Conservation (phyloP, 2,113 vertebrate species). For the Petroica traversi region DNA sequence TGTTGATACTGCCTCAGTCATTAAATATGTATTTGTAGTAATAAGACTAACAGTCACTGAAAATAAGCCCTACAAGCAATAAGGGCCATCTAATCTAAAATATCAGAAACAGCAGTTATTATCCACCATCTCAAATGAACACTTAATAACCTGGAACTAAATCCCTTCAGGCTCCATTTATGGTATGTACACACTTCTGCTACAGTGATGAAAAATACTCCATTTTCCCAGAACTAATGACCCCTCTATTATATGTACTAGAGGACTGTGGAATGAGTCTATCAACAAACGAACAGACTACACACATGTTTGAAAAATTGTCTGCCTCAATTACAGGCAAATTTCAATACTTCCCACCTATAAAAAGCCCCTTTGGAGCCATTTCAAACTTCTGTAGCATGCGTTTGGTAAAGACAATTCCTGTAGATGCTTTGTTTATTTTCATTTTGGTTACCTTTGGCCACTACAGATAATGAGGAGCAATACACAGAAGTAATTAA, state of each 20-base stretch:
- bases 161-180: slow-evolving; percentile 59
- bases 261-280: slow-evolving; percentile 38
- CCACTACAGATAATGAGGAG: neutral
- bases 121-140: slow-evolving; percentile 46
- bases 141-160: slow-evolving; percentile 72
- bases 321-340: neutral
- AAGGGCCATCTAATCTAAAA: slow-evolving; percentile 28
- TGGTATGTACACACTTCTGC: slow-evolving; percentile 49
- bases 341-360: neutral
- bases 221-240: slow-evolving; percentile 62
- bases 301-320: slow-evolving; percentile 26
- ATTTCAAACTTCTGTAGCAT: neutral
- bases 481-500: neutral
- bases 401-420: neutral
- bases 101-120: slow-evolving; percentile 31
- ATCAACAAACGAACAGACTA: slow-evolving; percentile 39
- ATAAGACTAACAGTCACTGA: neutral
- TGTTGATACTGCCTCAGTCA: neutral
- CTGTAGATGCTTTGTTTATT: neutral
- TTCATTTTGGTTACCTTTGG: neutral
- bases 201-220: slow-evolving; percentile 55
- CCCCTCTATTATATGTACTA: slow-evolving; percentile 32
- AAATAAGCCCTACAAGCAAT: neutral
- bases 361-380: neutral
- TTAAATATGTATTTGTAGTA: slow-evolving; percentile 20